Conservation (phyloP, 1,140 invertebrate genomes). For the Copidosoma floridanum region DNA sequence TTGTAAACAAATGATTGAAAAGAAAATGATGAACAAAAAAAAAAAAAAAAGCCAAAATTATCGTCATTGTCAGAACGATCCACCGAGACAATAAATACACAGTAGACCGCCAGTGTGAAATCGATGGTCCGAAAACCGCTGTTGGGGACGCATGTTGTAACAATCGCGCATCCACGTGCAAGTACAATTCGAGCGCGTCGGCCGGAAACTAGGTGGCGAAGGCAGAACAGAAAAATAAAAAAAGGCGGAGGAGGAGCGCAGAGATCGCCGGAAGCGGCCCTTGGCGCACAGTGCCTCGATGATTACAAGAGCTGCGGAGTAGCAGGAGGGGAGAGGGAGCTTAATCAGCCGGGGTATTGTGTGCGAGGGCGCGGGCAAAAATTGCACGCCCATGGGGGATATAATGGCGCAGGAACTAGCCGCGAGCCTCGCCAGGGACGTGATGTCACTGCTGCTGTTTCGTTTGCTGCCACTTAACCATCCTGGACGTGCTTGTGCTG, state of each 20-base stretch:
- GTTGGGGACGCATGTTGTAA: no score
- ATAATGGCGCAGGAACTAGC: no score
- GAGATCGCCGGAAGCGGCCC: constrained; percentile 11
- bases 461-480: neutral
- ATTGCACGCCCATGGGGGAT: constrained; percentile 42
- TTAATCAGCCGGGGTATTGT: constrained; percentile 47
- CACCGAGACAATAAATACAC: no score
- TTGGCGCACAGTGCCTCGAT: constrained; percentile 25
- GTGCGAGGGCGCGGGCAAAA: constrained; percentile 39
- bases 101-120: no score
- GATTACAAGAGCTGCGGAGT: constrained; percentile 40
- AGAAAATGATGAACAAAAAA: no score
- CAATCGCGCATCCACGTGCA: neutral
- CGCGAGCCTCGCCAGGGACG: neutral
- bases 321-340: constrained; percentile 27
- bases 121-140: no score
- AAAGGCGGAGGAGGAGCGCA: neutral
- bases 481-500: no score
- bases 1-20: no score
- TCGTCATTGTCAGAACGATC: no score
- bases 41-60: no score
- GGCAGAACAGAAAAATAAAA: neutral
- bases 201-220: neutral
- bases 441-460: neutral
- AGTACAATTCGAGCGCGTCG: neutral